Base-by-base conservation (phyloP, 2,113 vertebrate genomes). In the Proteles cristata region DNA sequence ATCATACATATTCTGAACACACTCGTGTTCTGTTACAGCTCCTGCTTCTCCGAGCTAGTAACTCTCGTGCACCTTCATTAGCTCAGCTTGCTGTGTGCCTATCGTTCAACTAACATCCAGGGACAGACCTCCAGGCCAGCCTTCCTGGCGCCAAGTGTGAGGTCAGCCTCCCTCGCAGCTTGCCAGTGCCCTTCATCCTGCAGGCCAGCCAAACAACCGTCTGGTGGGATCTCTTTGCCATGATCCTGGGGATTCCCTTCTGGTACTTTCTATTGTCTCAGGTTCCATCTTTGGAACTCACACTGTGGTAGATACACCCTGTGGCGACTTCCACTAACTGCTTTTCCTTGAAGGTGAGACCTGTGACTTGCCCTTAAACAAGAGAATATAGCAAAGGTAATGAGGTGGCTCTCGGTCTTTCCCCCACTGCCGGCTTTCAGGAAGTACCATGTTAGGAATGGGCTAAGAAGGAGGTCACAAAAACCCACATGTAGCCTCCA, bases 1-100 rank as follows among this genome's bases (percentile, higher is more conserved):
- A 10, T 12, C 45, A 48, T 8, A n/a, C 19, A 12, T 0, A 26
- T 65, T 50, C 21, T n/a, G 14, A 8, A 8, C 10, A 50, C 8
- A 5, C 1, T 39, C 8, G 15, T 1, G 0, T 45, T 10, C 66
- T 2, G 14, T 12, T 9, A 15, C 23, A 3, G 31, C 31, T 3
- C 48, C 31, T 6, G 16, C 28, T 65, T 25, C 63, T 73, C 50
- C 33, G 16, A 1, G 55, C 53, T 23, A 33, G 25, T 25, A 45
- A 23, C 12, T 43, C 43, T 73, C 77, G 17, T 1, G 48, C 5
- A 6, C 19, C 21, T 58, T 65, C 28, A 11, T 39, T 23, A 33
- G 26, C 48, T 43, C 11, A 26, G 61, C 26, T 43, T 43, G 21
- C 80, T 17, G 21, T 1, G 23, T 7, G 35, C n/a, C 45, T 14